Percentiles rank a stretch among this genome's conserved stretches.
These are phyloP conservation scores for Mus musculus DNA, from an alignment of 2,113 vertebrate genomes.

Conservation along the genomic window DNA sequence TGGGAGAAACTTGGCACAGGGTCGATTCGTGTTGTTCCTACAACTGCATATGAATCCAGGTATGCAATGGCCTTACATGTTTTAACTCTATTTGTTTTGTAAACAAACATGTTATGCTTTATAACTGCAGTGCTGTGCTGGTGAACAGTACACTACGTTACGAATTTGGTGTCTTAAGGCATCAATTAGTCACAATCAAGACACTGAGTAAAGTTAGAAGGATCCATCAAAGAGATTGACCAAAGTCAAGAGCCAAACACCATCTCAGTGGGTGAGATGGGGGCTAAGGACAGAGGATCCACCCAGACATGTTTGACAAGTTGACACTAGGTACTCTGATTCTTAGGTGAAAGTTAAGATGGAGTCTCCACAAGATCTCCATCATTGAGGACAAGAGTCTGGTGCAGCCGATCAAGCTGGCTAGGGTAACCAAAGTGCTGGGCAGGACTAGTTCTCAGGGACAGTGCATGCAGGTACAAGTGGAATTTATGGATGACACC, in stretches of 20 bases:
- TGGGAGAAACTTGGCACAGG: neutral
- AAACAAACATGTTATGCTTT: neutral
- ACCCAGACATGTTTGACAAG: neutral
- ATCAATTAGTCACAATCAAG: neutral
- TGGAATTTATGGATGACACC: no score
- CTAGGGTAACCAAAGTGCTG: no score
- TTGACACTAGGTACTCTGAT: neutral
- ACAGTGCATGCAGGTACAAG: no score
- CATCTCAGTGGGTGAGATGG: neutral
- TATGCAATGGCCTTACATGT: neutral
- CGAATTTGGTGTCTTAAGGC: neutral
- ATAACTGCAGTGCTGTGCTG: neutral
- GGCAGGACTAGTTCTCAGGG: no score
- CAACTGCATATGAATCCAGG: neutral
- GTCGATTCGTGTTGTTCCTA: neutral
- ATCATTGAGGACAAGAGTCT: no score
- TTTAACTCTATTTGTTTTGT: slow-evolving; percentile 31
- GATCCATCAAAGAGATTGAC: neutral
- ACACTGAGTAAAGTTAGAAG: neutral
- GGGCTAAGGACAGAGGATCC: neutral
- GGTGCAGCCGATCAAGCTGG: no score
- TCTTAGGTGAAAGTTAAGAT: neutral
- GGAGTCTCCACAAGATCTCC: no score
- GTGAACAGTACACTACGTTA: rapidly evolving
- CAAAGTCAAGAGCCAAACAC: neutral